Conservation (phyloP, 2,797 vertebrate species). For the Furcifer pardalis region DNA sequence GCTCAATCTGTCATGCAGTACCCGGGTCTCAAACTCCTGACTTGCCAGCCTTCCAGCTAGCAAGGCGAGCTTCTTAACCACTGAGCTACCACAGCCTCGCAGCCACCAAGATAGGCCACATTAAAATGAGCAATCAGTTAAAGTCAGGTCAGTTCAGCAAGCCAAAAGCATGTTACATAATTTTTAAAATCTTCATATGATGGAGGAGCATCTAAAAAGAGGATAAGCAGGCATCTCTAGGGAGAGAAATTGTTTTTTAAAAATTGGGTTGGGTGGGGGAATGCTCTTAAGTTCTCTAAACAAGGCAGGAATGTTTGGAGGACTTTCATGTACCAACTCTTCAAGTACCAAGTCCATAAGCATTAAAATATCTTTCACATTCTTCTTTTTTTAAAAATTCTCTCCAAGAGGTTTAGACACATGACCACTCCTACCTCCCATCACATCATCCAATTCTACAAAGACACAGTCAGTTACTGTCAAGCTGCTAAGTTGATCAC, state of each 20-base stretch:
- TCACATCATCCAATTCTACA: conserved; percentile 23
- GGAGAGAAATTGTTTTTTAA: background rate
- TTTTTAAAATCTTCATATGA: background rate
- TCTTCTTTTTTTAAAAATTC: background rate
- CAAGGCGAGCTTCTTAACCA: no score
- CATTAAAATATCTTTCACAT: background rate
- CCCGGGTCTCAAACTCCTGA: no score
- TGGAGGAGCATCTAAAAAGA: background rate
- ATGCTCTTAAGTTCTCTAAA: background rate
- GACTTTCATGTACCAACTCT: background rate
- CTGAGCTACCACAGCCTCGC: no score
- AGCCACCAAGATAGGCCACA: background rate
- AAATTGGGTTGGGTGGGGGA: no score
- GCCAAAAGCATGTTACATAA: background rate
- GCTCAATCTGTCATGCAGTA: no score
- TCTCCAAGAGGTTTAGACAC: fast-evolving
- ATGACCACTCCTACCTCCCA: conserved; percentile 75
- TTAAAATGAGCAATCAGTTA: background rate
- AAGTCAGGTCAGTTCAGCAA: background rate
- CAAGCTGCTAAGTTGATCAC: conserved; percentile 75
- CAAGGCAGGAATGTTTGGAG: background rate
- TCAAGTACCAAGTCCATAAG: background rate
- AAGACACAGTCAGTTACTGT: conserved; percentile 76
- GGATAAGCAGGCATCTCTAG: background rate
- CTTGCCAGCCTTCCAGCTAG: no score